Conservation (phyloP, 92 coral and sea anemone genomes). For the Palythoa caribaeorum region DNA sequence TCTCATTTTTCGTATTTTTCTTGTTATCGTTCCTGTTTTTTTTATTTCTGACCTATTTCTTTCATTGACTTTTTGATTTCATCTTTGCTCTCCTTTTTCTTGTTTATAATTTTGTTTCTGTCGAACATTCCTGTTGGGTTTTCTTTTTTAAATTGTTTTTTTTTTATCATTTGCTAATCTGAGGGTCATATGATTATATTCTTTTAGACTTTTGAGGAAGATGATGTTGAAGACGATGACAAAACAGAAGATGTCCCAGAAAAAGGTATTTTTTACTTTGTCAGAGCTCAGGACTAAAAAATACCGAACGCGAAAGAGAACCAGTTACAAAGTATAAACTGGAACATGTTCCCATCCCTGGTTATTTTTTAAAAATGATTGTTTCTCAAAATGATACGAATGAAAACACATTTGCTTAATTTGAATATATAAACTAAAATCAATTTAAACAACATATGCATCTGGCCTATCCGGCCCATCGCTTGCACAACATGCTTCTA, state of each 20-base stretch:
- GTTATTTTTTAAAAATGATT: too few species aligned
- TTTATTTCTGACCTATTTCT: not conserved
- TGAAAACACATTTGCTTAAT: too few species aligned
- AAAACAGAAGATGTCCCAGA: not conserved
- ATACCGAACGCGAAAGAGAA: too few species aligned
- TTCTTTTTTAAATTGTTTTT: not conserved
- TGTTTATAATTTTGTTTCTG: not conserved
- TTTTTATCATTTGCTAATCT: not conserved
- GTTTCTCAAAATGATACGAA: too few species aligned
- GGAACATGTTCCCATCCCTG: too few species aligned
- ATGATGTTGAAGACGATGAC: not conserved
- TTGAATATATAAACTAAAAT: too few species aligned
- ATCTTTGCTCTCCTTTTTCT: not conserved
- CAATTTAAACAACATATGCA: too few species aligned
- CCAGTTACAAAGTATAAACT: too few species aligned
- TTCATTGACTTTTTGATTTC: not conserved
- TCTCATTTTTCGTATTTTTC: too few species aligned
- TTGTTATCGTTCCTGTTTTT: not conserved
- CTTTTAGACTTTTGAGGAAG: constrained; percentile 18
- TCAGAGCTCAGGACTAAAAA: not conserved
- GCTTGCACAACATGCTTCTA: too few species aligned
- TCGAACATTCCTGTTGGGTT: too few species aligned
- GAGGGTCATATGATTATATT: not conserved
- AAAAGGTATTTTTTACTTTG: not conserved
- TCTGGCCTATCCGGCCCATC: too few species aligned